Base-by-base conservation (phyloP, 2,888 invertebrate species). In the Drosophila colorata region DNA sequence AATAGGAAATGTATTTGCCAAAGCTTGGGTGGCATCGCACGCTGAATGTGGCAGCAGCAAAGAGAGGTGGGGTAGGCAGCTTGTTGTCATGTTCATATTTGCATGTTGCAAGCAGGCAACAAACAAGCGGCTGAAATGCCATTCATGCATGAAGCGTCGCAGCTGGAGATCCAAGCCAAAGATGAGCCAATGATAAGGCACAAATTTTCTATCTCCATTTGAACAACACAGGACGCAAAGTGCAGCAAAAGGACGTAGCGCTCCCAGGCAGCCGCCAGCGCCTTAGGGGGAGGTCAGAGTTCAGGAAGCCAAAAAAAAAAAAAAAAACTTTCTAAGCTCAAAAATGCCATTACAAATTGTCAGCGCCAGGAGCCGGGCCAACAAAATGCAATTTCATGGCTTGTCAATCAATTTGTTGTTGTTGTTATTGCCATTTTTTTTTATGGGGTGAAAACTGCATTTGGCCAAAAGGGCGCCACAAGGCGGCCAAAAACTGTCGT, bases 321-420 rank as follows among this genome's bases (percentile, higher is more conserved):
- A 61, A 41, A 18, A 5, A 18, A 67, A 67, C 78, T 74, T 74
- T 74, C 74, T 44, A 74, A 59, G 63, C 38, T 11, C 37, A 46
- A 61, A 64, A 64, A 60, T 69, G 68, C 61, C 53, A 77, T 79
- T 73, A 58, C 67, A 76, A 71, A 67, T 63, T 74, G 64, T 61
- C 61, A 69, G 64, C 74, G 59, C 52, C 67, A 70, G 66, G 37
- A 77, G 60, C 59, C 41, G 23, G 18, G 33, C 35, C 44, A 48
- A 57, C 31, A 59, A 80, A 80, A 82, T 72, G 61, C 69, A 87
- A 90, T 89, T 90, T 90, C 90, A 90, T 88, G 90, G 83, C 80
- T 80, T 89, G 90, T 90, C 90, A 88, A 89, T 90, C 90, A 89
- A 43, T 74, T 78, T 70, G 4, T 57, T 65, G 69, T 59, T 67